Evolutionary conservation across 2,113 vertebrate genomes (phyloP).

Genomic region (Leucoraja erinaceus): DNA sequence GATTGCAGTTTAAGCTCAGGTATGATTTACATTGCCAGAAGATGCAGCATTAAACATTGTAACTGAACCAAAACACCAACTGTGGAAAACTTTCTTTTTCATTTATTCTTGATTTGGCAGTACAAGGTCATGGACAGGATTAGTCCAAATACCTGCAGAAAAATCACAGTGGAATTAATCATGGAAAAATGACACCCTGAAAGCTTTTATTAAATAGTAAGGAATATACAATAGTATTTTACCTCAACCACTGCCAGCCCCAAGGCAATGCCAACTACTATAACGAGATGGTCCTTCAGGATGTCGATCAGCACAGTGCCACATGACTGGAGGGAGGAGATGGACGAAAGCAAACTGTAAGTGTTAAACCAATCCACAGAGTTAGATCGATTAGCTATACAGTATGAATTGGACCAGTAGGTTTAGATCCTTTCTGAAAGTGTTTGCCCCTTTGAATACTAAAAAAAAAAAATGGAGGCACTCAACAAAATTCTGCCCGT

Average conservation of each 20-base stretch:
- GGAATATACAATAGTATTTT: conserved; percentile 33
- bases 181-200: background rate
- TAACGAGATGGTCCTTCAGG: conserved; percentile 40
- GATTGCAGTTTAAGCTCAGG: background rate
- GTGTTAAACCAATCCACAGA: background rate
- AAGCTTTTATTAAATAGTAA: background rate
- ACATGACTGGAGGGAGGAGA: conserved; percentile 52
- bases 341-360: conserved; percentile 33
- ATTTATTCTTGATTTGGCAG: conserved; percentile 60
- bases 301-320: conserved; percentile 16
- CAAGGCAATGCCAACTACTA: conserved; percentile 58
- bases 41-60: background rate
- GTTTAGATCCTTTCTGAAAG: no score
- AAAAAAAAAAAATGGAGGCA: no score
- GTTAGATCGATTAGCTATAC: no score
- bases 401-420: no score
- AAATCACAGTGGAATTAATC: conserved; percentile 12
- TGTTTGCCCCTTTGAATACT: no score
- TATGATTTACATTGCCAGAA: background rate
- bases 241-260: conserved; percentile 64
- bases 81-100: conserved; percentile 40
- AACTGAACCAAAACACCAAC: background rate
- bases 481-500: no score
- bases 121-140: conserved; percentile 62
- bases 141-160: conserved; percentile 60